Evolutionary conservation across 2,888 invertebrate species (phyloP).

Genomic region (Scaptomyza parva): DNA sequence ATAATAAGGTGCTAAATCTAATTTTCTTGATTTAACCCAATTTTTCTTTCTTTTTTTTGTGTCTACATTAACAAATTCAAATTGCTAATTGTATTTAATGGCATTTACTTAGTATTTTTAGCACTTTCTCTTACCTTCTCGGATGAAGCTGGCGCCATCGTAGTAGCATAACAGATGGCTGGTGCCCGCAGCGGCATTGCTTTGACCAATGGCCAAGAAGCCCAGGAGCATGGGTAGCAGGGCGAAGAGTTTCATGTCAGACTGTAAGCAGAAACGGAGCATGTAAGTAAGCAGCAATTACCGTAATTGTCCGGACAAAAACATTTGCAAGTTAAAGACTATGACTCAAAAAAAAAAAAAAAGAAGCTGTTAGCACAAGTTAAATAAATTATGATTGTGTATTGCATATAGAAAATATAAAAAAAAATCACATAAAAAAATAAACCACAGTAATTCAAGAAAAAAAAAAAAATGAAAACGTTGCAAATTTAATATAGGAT

Average conservation of each 20-base stretch:
- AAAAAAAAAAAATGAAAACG: conserved; percentile 6
- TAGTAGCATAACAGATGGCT: conserved; percentile 81
- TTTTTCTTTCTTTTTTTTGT: neutral
- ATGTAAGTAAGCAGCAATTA: conserved; percentile 28
- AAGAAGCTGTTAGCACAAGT: conserved; percentile 7
- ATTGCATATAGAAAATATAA: neutral
- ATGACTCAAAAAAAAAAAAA: conserved; percentile 3
- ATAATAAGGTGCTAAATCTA: no score
- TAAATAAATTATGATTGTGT: neutral
- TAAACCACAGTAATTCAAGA: neutral
- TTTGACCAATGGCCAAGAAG: conserved; percentile 65
- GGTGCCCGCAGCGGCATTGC: conserved; percentile 50
- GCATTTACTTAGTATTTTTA: neutral
- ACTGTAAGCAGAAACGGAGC: conserved; percentile 23
- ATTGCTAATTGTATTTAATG: neutral
- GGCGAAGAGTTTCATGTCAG: conserved; percentile 77
- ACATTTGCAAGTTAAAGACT: conserved; percentile 1
- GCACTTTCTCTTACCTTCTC: conserved; percentile 79
- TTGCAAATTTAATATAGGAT: conserved; percentile 5
- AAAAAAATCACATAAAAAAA: neutral
- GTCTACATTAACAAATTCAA: neutral
- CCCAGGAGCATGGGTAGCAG: conserved; percentile 73
- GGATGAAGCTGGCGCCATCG: conserved; percentile 79
- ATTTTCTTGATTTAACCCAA: neutral
- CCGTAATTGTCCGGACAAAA: conserved; percentile 18